Base-by-base conservation (phyloP, 2,888 invertebrate species). In the Brenthis hecate region DNA sequence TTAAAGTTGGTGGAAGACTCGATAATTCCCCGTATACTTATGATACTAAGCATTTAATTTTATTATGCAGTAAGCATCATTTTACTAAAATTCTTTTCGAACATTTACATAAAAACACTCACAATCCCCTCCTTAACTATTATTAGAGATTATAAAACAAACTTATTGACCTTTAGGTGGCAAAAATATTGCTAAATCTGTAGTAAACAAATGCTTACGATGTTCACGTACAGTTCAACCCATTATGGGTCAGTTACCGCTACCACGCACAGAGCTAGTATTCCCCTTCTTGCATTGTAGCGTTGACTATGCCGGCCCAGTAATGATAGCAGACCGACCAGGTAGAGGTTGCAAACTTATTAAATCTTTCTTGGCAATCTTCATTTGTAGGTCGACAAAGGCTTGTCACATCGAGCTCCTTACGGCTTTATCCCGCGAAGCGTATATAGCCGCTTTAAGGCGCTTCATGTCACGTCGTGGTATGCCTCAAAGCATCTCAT, bases 351-450 rank as follows among this genome's bases (percentile, higher is more conserved):
- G 19, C 19, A 19, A 19, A 19, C 19, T 19, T 19, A 19, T 19
- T 19, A 19, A 19, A 19, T 19, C 19, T 19, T 19, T 19, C 19
- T 13, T 47, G 3, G 47, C 16, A 58, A 16, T 47, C 14, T n/a
- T 58, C 6, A 47, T 58, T n/a, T 48, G 48, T 14, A 48, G 14
- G 2, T 32, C 64, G n/a, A 23, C 55, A 16, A 56, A 64, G 23
- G 72, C 69, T 16, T 16, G 53, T 2, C 72, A 69, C 36, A 19
- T 72, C 16, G 70, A 72, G 58, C 69, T 72, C 56, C 69, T 71
- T 53, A 60, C 69, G 6, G 65, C 32, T n/a, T 56, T 72, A 14
- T 60, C 68, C 14, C 56, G 36, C 6, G 68, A 68, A 13, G 56
- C 68, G 2, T 72, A 64, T 36, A 57, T 72, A 6, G 65, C 72